Evolutionary conservation across 2,888 invertebrate species (phyloP).

Genomic region (Microctonus brassicae): DNA sequence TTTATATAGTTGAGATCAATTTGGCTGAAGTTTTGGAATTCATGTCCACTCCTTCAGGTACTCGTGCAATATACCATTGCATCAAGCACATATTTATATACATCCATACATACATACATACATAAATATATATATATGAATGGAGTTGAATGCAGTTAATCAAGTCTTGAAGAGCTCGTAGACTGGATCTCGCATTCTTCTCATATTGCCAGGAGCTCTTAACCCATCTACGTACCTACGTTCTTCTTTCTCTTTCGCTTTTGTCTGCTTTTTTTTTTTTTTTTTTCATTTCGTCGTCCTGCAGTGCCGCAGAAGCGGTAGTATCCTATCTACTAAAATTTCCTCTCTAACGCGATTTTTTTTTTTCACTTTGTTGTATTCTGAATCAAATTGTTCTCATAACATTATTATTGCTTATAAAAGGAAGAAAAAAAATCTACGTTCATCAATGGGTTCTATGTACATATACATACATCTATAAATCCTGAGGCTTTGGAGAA

Average conservation of each 20-base stretch:
- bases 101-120: too few species aligned
- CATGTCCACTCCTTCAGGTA: not conserved
- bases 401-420: not conserved
- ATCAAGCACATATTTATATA: not conserved
- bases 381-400: not conserved
- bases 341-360: not conserved
- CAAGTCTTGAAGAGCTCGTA: conserved; percentile 46
- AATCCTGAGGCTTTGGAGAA: not conserved
- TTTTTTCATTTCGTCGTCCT: not conserved
- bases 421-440: not conserved
- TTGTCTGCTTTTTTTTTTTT: not conserved
- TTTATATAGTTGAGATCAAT: not conserved
- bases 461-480: not conserved
- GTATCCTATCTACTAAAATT: not conserved
- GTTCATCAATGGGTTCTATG: not conserved
- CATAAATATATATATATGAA: not conserved
- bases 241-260: not conserved
- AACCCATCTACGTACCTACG: not conserved
- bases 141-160: conserved; percentile 46
- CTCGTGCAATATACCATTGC: not conserved
- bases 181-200: conserved; percentile 42
- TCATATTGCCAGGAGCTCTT: conserved; percentile 47
- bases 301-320: not conserved
- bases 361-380: not conserved
- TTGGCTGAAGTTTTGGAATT: not conserved